A percentile compares a stretch with the other conserved stretches of the same genome.
Conservation (phyloP, 2,113 vertebrate species). For the Pandion haliaetus region DNA sequence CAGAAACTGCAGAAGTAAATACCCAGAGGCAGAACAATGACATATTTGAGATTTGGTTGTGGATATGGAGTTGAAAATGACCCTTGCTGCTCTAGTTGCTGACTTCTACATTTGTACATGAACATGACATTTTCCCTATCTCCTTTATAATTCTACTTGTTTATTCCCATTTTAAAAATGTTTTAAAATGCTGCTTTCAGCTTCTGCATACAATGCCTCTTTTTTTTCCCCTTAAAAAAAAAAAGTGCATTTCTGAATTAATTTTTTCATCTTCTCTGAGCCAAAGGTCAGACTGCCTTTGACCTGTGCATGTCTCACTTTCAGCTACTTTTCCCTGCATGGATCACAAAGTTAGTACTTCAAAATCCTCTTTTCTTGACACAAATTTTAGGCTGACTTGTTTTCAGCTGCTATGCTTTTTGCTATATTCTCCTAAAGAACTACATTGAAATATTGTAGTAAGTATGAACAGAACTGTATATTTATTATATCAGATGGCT, state of each 20-base stretch:
- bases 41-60: not conserved
- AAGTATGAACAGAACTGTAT: not conserved
- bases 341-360: not conserved
- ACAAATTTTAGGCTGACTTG: not conserved
- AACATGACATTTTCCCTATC: not conserved
- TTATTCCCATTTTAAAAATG: not conserved
- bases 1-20: not conserved
- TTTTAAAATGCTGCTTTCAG: not conserved
- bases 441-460: not conserved
- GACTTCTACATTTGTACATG: not conserved
- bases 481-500: not conserved
- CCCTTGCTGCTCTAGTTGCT: not conserved
- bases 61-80: not conserved
- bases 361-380: not conserved
- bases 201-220: not conserved
- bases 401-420: not conserved
- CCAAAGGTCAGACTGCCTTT: not conserved
- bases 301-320: not conserved
- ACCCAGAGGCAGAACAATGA: not conserved
- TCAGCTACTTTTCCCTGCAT: not conserved
- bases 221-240: not conserved
- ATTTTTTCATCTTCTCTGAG: not conserved
- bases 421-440: not conserved
- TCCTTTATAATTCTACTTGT: not conserved
- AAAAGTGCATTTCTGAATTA: not conserved